Evolutionary conservation across 2,797 vertebrate genomes (phyloP).

Genomic region (Rallus crepitans): DNA sequence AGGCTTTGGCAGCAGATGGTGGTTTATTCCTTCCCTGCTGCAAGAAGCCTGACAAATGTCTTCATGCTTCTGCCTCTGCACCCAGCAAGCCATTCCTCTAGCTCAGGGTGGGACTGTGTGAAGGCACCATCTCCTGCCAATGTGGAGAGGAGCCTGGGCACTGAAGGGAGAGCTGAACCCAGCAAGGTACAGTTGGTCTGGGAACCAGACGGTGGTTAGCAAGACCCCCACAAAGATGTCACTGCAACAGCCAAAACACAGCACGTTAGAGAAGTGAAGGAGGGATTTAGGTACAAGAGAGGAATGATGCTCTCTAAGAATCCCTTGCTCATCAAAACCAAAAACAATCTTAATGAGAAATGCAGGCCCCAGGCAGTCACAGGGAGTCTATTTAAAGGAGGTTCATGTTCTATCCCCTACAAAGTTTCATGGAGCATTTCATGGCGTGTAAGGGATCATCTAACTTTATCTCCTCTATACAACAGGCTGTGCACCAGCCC

Average conservation of each 20-base stretch:
- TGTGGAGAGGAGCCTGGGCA: neutral
- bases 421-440: constrained; percentile 55
- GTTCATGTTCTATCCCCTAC: constrained; percentile 1
- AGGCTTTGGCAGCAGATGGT: neutral
- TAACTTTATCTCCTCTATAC: constrained; percentile 3
- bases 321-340: neutral
- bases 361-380: neutral
- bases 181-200: neutral
- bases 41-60: neutral
- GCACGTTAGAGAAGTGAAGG: accelerated
- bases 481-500: neutral
- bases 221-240: neutral
- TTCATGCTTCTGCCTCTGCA: neutral
- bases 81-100: neutral
- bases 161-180: neutral
- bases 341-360: neutral
- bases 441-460: neutral
- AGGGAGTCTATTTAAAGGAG: neutral
- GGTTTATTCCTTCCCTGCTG: accelerated
- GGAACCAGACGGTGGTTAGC: neutral
- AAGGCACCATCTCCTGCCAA: neutral
- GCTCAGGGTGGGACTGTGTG: neutral
- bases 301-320: neutral
- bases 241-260: accelerated
- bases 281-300: neutral